Evolutionary conservation across 2,797 vertebrate species (phyloP), one percentile per base, ranked within the genome.

Genomic region (Melanotaenia parkinsoni): DNA sequence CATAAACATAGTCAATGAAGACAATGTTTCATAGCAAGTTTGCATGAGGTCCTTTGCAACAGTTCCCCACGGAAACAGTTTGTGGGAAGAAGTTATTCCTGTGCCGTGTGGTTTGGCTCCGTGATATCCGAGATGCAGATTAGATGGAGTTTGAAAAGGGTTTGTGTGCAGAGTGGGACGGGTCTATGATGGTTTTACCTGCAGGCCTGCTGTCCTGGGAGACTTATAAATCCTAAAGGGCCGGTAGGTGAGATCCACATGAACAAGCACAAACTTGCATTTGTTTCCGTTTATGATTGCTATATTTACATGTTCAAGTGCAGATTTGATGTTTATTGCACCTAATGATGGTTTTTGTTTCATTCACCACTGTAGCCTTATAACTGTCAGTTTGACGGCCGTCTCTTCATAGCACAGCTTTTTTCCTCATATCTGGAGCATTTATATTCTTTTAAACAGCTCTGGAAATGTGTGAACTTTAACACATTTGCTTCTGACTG

Each of bases 311-410:
- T n/a, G 10, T 28, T 13, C 5, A 30, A 53, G 32, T 33, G 22
- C 38, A 37, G 53, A 47, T 13, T 24, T 62, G n/a, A 58, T 71
- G 22, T 62, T 67, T 56, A 47, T 54, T 45, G 32, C 30, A 0
- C 28, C 10, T 47, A 59, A 68, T 37, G n/a, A 57, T 50, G 32
- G 20, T 9, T 63, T 62, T 3, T 35, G 13, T 9, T 58, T 8
- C 54, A 51, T 57, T 59, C 47, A 40, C 59, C 37, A 8, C 33
- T 20, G 4, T 20, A 28, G 73, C 60, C 33, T 58, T n/a, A 38
- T 67, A 26, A 26, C 30, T 35, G 16, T 24, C n/a, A 53, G 62
- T 38, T 68, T 28, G 2, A 43, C 37, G 16, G 38, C n/a, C n/a
- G 10, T 38, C 8, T 62, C 6, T 58, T 14, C 14, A 51, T 13